Conservation (phyloP, 2,113 vertebrate genomes). For the Phalacrocorax carbo region DNA sequence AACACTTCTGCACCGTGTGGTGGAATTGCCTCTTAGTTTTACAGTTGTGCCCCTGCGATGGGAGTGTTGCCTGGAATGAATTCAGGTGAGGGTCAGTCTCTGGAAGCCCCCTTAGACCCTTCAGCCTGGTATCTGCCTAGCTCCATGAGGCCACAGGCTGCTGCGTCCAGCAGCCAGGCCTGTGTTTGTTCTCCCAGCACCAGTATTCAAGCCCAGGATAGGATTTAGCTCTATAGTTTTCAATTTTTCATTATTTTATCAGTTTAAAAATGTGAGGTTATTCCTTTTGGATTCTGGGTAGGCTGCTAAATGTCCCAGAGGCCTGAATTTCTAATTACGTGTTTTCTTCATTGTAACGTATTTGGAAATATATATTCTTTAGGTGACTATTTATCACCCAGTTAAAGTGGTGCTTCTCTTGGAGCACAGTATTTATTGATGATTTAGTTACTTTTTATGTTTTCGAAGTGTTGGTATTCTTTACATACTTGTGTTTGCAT, state of each 20-base stretch:
- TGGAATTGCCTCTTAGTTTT: neutral
- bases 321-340: neutral
- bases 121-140: too few relatives aligned
- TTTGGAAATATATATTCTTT: neutral
- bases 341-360: neutral
- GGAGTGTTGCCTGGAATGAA: neutral
- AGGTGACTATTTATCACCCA: neutral
- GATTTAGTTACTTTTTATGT: neutral
- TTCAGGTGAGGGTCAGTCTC: too few relatives aligned
- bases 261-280: too few relatives aligned
- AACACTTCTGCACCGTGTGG: accelerated
- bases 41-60: neutral
- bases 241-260: too few relatives aligned
- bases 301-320: accelerated
- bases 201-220: too few relatives aligned
- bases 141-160: too few relatives aligned
- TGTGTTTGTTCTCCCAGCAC: too few relatives aligned
- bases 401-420: neutral
- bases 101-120: too few relatives aligned
- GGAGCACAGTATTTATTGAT: neutral
- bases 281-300: too few relatives aligned
- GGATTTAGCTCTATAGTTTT: too few relatives aligned
- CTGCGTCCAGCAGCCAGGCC: too few relatives aligned
- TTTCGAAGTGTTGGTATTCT: neutral
- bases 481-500: too few relatives aligned